Conservation (phyloP, 1,140 invertebrate genomes). For the Drosophila pruinosa region DNA sequence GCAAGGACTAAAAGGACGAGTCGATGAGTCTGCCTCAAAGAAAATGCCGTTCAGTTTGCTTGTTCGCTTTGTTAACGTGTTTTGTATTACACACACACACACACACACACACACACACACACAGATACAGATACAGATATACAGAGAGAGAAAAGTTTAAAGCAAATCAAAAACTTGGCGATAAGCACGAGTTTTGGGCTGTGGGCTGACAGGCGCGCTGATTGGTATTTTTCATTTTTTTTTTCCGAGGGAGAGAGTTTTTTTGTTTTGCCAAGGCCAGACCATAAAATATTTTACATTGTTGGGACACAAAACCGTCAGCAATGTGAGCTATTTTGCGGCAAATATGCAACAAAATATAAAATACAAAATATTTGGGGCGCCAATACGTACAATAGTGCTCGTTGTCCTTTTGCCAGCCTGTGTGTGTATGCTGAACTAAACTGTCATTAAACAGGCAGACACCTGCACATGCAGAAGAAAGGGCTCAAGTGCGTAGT, state of each 20-base stretch:
- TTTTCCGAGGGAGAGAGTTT: not conserved
- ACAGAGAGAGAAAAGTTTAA: slow-evolving; percentile 66
- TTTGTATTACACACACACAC: slow-evolving; percentile 30
- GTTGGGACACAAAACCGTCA: slow-evolving; percentile 52
- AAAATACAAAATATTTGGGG: slow-evolving; percentile 43
- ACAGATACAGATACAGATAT: not conserved
- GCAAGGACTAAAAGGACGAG: slow-evolving; percentile 5
- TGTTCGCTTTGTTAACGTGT: slow-evolving; percentile 25
- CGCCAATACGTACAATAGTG: not conserved
- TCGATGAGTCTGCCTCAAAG: slow-evolving; percentile 62
- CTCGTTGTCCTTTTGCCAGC: not conserved
- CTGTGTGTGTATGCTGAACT: not conserved
- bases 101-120: slow-evolving; percentile 2
- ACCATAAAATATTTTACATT: slow-evolving; percentile 77
- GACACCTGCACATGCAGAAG: slow-evolving; percentile 24
- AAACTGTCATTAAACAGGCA: slow-evolving; percentile 17
- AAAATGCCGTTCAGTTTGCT: slow-evolving; percentile 45
- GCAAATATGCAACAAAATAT: slow-evolving; percentile 65
- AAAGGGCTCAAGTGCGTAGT: slow-evolving; percentile 45
- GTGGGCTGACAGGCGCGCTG: slow-evolving; percentile 63
- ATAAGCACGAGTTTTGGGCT: slow-evolving; percentile 73
- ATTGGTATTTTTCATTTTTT: slow-evolving; percentile 67
- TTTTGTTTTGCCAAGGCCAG: slow-evolving; percentile 37
- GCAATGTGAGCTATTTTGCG: slow-evolving; percentile 64
- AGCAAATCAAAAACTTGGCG: slow-evolving; percentile 78